Base-by-base conservation (phyloP, 2,113 vertebrate genomes). In the Aplodontia rufa region DNA sequence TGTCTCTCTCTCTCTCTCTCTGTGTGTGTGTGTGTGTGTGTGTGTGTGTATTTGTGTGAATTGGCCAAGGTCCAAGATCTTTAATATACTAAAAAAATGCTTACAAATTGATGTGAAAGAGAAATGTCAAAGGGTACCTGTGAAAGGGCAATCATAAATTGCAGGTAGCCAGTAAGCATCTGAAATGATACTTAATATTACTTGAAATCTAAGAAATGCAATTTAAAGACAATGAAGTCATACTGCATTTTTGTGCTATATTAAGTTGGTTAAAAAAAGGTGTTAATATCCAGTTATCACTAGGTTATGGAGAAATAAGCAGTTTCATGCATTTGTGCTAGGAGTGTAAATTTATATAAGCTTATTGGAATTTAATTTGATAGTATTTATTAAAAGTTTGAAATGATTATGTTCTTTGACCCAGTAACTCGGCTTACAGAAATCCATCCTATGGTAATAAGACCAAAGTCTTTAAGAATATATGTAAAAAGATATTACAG, bases 281-380 rank as follows among this genome's bases (percentile, higher is more conserved):
- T 68, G 22, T 90, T 95, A 69, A 47, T 75, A 84, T 35, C 32
- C 32, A 89, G 79, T 72, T 82, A 68, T 94, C 28, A 53, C 37
- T 49, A 87, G 74, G 16, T 92, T 90, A 79, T 92, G 55, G 69
- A 35, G 4, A 86, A 87, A 90, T 68, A 83, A 47, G 28, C 28
- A 69, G 7, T 87, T 91, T 69, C 37, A 51, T 19, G 0, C 11
- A 62, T 92, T 95, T 88, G 71, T 80, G 22, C 42, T 64, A 22
- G 45, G 42, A 93, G 30, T 64, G 51, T 95, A 83, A 62, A 81
- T 94, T 87, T 94, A 11, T 19, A 45, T 51, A 71, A 55, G 49
- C 45, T 79, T 81, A 74, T 37, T 91, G 76, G 71, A 97, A 85
- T 90, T 95, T 87, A 90, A 94, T 75, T 87, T 90, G 81, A 88